phyloP scores from a whole-genome alignment of 2,113 vertebrate genomes.

The Albula goreensis region DNA sequence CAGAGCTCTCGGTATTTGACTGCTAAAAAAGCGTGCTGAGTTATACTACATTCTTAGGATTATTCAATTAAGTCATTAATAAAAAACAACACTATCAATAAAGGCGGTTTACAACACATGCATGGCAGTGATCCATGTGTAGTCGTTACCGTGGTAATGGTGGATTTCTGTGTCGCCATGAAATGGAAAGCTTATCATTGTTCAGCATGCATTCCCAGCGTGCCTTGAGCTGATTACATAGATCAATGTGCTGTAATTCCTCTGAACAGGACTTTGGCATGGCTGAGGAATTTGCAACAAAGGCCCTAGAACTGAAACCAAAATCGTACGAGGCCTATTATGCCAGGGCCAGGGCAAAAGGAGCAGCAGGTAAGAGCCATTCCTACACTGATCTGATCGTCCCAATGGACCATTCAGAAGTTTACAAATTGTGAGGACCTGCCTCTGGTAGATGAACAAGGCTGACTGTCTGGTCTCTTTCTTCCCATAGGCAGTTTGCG shows the following conservation, averaged over 20 bases:
- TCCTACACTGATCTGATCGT: neutral
- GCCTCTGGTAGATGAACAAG: neutral
- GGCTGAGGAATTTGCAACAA: constrained; percentile 97
- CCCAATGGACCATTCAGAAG: neutral
- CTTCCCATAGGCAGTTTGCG: constrained; percentile 78
- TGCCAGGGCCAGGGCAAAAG: constrained; percentile 94
- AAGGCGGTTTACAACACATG: neutral
- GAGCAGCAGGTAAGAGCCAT: constrained; percentile 87
- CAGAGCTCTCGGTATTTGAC: neutral
- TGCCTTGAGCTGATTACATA: neutral
- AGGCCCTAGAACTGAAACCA: constrained; percentile 94
- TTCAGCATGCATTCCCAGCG: neutral
- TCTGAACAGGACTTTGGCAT: constrained; percentile 89
- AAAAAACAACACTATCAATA: neutral
- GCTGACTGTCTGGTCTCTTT: neutral
- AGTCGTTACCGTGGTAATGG: constrained; percentile 18
- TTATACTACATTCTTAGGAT: neutral
- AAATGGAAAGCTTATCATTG: neutral
- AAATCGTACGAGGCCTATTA: constrained; percentile 96
- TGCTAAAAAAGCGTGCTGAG: neutral
- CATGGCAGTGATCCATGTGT: neutral
- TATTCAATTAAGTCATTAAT: neutral
- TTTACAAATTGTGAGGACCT: neutral
- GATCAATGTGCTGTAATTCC: neutral
- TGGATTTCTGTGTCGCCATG: neutral